Base-by-base conservation (phyloP, 2,797 vertebrate species). In the Enteromius treurensis region DNA sequence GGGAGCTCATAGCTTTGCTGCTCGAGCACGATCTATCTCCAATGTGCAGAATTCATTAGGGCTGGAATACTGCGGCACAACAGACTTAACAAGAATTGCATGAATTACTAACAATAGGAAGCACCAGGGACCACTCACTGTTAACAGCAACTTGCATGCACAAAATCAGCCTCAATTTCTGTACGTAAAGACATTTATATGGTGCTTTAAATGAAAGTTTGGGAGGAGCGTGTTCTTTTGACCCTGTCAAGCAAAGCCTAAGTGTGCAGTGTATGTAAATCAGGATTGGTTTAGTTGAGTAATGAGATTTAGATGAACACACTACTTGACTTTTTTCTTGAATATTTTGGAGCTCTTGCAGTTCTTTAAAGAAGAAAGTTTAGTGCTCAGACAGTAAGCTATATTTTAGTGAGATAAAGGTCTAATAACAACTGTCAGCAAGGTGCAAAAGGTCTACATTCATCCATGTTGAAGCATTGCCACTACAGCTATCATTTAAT, bases 31-130 rank as follows among this genome's bases (percentile, higher is more conserved):
- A 87, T 88, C 83, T 74, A 79, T 71, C 70, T 85, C 91, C 91
- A 93, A 91, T 90, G 91, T 93, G 92, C 89, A 90, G 88, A 91
- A 95, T 82, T 91, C 92, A 92, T 94, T 92, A 92, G 53, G 42
- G 26, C 34, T 76, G 60, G 77, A 84, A 87, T 85, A 79, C 42
- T 32, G 58, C 45, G 88, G 84, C 85, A 26, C 40, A 73, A 34
- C 53, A 77, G 77, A 69, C 55, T 73, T 75, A 64, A 79, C 19
- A 4, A 79, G 77, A 75, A n/a, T n/a, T n/a, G n/a, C 76, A 83
- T 86, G 73, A 69, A 77, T 49, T 11, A 65, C 53, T 70, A 32
- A 47, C 14, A 47, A 17, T 19, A 75, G 60, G 60, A 65, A 58
- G 40, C 68, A 26, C 21, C 60, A 45, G 70, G 81, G 40, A 77